Evolutionary conservation across 2,113 vertebrate genomes (phyloP).

Genomic region (Delphinus delphis): DNA sequence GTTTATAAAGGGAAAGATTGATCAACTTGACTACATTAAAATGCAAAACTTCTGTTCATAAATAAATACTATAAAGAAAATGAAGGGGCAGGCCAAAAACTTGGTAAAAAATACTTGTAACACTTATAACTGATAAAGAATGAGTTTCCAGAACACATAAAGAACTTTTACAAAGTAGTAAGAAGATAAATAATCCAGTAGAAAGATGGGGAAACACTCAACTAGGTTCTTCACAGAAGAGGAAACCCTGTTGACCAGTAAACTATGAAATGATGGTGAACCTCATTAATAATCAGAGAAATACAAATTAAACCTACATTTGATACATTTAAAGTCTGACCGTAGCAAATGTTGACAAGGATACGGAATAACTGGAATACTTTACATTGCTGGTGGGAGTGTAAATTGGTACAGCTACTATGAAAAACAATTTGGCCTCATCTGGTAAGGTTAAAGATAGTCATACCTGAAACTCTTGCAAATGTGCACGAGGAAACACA

Average conservation of each 20-base stretch:
- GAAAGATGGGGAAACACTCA: background rate
- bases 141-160: slow-evolving; percentile 22
- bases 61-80: slow-evolving; percentile 21
- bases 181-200: slow-evolving; percentile 31
- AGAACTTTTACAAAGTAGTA: background rate
- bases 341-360: background rate
- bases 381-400: background rate
- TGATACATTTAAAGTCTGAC: background rate
- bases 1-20: slow-evolving; percentile 15
- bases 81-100: background rate
- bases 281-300: slow-evolving; percentile 22
- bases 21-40: slow-evolving; percentile 31
- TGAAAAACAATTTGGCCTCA: slow-evolving; percentile 23
- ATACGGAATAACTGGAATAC: background rate
- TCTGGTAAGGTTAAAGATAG: background rate
- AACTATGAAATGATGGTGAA: slow-evolving; percentile 6
- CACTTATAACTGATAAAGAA: background rate
- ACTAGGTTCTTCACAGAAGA: background rate
- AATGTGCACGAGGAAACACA: background rate
- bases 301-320: slow-evolving; percentile 12
- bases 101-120: slow-evolving; percentile 13
- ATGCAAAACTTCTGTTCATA: slow-evolving; percentile 1
- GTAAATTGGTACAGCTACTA: background rate
- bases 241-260: background rate
- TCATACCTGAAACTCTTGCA: background rate